A percentile compares a stretch with the other conserved stretches of the same genome.
Evolutionary conservation across 2,113 vertebrate genomes (phyloP).

Genomic region (Tor tambroides): DNA sequence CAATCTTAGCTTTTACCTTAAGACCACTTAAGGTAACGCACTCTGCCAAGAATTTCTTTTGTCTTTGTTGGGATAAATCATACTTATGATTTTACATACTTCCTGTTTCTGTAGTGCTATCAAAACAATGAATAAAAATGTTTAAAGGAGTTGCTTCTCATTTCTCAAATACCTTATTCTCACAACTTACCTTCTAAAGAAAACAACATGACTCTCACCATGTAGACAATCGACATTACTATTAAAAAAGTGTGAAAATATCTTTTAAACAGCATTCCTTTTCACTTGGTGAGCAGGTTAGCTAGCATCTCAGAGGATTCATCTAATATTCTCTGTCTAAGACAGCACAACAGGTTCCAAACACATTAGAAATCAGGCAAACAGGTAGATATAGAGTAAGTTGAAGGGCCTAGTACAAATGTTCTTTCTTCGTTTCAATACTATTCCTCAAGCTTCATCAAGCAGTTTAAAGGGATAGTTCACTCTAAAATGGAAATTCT

Average conservation of each 20-base stretch:
- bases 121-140: conserved; percentile 33
- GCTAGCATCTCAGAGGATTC: conserved; percentile 28
- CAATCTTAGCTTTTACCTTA: neutral
- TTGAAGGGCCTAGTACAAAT: neutral
- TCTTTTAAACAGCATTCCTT: conserved; percentile 37
- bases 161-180: conserved; percentile 28
- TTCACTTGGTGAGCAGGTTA: conserved; percentile 54
- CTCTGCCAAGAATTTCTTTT: conserved; percentile 1
- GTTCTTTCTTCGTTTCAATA: conserved; percentile 16
- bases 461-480: conserved; percentile 10
- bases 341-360: conserved; percentile 46
- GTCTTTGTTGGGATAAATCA: neutral
- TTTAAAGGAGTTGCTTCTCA: conserved; percentile 51
- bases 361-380: conserved; percentile 31
- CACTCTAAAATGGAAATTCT: neutral
- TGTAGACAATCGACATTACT: conserved; percentile 33
- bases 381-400: conserved; percentile 13
- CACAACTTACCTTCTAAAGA: conserved; percentile 15
- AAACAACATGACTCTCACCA: conserved; percentile 46
- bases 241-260: conserved; percentile 10
- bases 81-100: conserved; percentile 9
- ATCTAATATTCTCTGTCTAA: conserved; percentile 48
- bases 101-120: conserved; percentile 11
- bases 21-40: conserved; percentile 5
- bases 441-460: neutral